A percentile compares a stretch with the other conserved stretches of the same genome.
phyloP scores from a whole-genome alignment of 2,888 invertebrate genomes.

The Nomada flava region DNA sequence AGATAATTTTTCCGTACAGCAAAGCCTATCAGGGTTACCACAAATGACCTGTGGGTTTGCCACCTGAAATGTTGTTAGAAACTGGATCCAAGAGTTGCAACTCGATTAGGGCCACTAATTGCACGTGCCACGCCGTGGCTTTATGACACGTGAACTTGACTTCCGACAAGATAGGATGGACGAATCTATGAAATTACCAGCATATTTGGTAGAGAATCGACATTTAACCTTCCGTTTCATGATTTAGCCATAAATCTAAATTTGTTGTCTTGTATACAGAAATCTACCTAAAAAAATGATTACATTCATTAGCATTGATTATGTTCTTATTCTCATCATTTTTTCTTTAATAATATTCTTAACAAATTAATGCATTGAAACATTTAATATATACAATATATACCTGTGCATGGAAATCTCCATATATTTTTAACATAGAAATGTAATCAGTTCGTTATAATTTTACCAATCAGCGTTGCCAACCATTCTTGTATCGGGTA shows the following conservation, averaged over 20 bases:
- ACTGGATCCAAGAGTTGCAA: slow-evolving; percentile 4
- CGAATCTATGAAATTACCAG: neutral
- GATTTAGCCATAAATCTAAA: neutral
- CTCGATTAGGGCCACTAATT: slow-evolving; percentile 18
- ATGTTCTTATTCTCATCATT: too few species aligned
- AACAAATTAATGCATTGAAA: too few species aligned
- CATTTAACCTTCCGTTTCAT: neutral
- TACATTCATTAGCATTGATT: too few species aligned
- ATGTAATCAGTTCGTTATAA: too few species aligned
- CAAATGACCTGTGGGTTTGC: slow-evolving; percentile 4
- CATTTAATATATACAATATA: too few species aligned
- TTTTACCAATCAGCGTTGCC: too few species aligned
- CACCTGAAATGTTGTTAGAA: slow-evolving; percentile 12
- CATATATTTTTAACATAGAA: too few species aligned
- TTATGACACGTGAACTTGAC: neutral
- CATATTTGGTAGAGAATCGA: neutral
- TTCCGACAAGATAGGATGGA: neutral
- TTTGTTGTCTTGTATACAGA: too few species aligned
- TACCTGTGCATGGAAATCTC: too few species aligned
- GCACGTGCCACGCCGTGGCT: neutral
- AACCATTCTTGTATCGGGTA: too few species aligned
- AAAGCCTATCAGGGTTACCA: neutral
- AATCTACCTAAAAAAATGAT: too few species aligned
- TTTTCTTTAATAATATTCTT: too few species aligned
- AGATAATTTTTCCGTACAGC: neutral